phyloP scores from a whole-genome alignment of 2,797 vertebrate species.

The Anomalospiza imberbis region DNA sequence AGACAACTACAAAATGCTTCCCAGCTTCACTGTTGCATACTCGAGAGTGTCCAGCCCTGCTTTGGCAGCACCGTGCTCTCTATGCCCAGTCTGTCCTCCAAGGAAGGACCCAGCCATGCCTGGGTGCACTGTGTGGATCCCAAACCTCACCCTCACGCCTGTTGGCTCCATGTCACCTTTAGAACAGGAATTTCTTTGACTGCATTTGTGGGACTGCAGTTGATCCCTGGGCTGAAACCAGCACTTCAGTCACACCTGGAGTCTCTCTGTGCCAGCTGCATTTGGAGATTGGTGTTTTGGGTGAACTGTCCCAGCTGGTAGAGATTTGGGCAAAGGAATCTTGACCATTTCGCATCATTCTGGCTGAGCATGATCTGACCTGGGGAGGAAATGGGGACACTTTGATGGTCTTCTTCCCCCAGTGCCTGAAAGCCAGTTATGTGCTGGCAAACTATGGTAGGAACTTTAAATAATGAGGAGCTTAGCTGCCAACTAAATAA shows the following conservation, averaged over 20 bases:
- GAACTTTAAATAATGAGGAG: background rate
- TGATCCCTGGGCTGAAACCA: background rate
- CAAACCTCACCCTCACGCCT: background rate
- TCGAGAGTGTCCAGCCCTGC: background rate
- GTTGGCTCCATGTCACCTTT: background rate
- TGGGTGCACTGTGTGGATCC: background rate
- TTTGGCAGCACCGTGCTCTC: background rate
- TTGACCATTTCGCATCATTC: background rate
- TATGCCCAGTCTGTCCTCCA: background rate
- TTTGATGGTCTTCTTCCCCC: background rate
- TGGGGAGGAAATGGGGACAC: background rate
- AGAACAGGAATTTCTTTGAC: background rate
- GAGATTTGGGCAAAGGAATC: background rate
- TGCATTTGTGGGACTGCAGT: background rate
- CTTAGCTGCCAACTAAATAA: background rate
- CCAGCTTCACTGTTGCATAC: background rate
- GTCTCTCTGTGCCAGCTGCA: background rate
- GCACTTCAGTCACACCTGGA: background rate
- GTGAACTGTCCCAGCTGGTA: background rate
- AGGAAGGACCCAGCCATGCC: background rate
- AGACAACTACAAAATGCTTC: background rate
- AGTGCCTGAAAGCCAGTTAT: background rate
- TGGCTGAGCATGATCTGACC: background rate
- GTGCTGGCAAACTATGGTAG: background rate
- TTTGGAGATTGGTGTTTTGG: background rate